Evolutionary conservation across 2,797 vertebrate genomes (phyloP).

Genomic region (Denticeps clupeoides): DNA sequence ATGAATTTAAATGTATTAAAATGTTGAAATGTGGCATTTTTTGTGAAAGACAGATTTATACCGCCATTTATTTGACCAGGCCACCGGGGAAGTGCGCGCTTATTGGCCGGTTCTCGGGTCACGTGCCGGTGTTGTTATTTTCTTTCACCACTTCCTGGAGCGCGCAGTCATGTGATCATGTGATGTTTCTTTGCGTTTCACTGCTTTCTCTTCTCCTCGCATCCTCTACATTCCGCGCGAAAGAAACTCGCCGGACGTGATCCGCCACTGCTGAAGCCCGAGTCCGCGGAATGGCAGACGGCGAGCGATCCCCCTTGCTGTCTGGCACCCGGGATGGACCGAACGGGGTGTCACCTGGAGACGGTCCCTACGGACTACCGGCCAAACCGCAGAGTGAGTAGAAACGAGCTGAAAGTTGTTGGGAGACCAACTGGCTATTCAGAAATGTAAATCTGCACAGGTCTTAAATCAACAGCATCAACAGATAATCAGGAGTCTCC

Average conservation of each 20-base stretch:
- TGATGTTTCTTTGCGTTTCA: conserved; percentile 15
- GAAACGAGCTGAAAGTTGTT: not conserved
- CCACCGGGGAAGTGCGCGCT: not conserved
- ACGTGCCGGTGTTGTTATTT: conserved; percentile 45
- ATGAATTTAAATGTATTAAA: too few relatives aligned
- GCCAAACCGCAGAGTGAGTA: conserved; percentile 61
- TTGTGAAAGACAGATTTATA: too few relatives aligned
- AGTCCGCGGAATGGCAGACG: conserved; percentile 60
- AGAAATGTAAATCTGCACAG: not conserved
- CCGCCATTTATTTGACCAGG: too few relatives aligned
- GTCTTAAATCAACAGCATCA: not conserved
- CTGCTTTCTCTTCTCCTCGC: conserved; percentile 2
- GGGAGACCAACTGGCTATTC: too few relatives aligned
- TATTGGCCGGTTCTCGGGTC: conserved; percentile 36
- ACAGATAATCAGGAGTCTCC: too few relatives aligned
- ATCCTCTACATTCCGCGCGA: conserved; percentile 5
- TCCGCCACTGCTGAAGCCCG: not conserved
- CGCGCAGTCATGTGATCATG: conserved; percentile 36
- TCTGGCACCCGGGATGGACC: conserved; percentile 60
- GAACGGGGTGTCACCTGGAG: conserved; percentile 50
- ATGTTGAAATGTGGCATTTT: too few relatives aligned
- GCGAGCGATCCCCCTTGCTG: conserved; percentile 74
- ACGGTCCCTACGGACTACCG: conserved; percentile 35
- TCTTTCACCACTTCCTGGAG: conserved; percentile 31
- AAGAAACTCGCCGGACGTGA: not conserved